A percentile compares a stretch with the other conserved stretches of the same genome.
Evolutionary conservation across 2,113 vertebrate species (phyloP).

Genomic region (Ophiodon elongatus): DNA sequence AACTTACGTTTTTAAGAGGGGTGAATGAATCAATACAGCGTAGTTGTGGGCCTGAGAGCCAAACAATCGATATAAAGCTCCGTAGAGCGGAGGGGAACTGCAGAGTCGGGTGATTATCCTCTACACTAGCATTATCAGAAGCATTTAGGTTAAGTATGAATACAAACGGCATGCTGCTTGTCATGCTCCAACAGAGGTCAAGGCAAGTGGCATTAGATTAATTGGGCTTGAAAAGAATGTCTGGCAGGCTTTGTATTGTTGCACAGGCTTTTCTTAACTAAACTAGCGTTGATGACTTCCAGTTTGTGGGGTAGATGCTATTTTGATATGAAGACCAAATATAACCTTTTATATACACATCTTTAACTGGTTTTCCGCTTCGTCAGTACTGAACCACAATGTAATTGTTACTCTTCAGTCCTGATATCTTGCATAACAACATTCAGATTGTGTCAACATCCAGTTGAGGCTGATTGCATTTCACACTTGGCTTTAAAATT

Average conservation of each 20-base stretch:
- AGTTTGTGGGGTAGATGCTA: neutral
- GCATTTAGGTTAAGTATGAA: neutral
- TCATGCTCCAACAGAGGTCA: constrained; percentile 4
- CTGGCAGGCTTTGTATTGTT: neutral
- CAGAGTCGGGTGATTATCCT: neutral
- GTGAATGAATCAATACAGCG: no score
- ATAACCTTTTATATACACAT: neutral
- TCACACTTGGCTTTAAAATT: constrained; percentile 19
- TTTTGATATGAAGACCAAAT: constrained; percentile 11
- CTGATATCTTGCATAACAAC: neutral
- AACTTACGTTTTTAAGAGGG: neutral
- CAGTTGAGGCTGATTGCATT: constrained; percentile 17
- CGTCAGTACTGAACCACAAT: neutral
- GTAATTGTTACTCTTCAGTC: neutral
- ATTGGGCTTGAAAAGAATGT: constrained; percentile 1
- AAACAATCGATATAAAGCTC: neutral
- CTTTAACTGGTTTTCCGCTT: neutral
- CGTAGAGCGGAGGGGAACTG: neutral
- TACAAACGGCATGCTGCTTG: constrained; percentile 3
- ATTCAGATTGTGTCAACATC: constrained; percentile 1
- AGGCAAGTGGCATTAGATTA: constrained; percentile 12
- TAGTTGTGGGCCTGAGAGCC: neutral
- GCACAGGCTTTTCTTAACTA: neutral
- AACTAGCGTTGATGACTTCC: neutral
- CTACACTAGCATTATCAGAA: neutral